Evolutionary conservation across 2,888 invertebrate genomes (phyloP).

Genomic region (Pyralis farinalis): DNA sequence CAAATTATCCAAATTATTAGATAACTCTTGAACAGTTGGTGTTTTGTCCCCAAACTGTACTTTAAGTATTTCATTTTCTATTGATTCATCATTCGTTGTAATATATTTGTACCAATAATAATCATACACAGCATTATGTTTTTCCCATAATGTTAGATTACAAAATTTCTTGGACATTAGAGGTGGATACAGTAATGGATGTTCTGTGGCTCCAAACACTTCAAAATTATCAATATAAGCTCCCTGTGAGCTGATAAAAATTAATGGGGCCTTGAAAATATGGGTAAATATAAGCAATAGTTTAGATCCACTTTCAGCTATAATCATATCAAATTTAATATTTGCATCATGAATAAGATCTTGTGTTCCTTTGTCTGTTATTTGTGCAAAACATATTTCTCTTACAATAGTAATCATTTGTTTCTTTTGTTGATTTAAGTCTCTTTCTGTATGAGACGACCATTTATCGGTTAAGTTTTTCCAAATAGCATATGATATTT

Average conservation of each 20-base stretch:
- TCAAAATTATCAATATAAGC: constrained; percentile 21
- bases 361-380: constrained; percentile 20
- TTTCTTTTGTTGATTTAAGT: background rate
- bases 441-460: background rate
- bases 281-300: constrained; percentile 20
- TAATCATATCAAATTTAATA: constrained; percentile 23
- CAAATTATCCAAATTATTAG: constrained; percentile 45
- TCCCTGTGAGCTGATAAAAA: constrained; percentile 34
- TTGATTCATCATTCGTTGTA: constrained; percentile 13
- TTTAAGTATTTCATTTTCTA: constrained; percentile 21
- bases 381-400: constrained; percentile 17
- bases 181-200: constrained; percentile 33
- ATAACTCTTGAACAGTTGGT: constrained; percentile 26
- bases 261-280: constrained; percentile 27
- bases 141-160: constrained; percentile 24
- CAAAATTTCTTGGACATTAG: constrained; percentile 19
- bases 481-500: background rate
- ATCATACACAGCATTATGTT: constrained; percentile 16
- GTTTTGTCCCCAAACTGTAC: constrained; percentile 28
- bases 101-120: constrained; percentile 21
- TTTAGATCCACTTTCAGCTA: constrained; percentile 23
- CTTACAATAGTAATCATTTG: background rate
- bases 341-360: constrained; percentile 16
- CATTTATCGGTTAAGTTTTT: background rate
- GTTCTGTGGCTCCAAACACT: constrained; percentile 28